Conservation (phyloP, 1,140 invertebrate genomes). For the Heliconius himera region DNA sequence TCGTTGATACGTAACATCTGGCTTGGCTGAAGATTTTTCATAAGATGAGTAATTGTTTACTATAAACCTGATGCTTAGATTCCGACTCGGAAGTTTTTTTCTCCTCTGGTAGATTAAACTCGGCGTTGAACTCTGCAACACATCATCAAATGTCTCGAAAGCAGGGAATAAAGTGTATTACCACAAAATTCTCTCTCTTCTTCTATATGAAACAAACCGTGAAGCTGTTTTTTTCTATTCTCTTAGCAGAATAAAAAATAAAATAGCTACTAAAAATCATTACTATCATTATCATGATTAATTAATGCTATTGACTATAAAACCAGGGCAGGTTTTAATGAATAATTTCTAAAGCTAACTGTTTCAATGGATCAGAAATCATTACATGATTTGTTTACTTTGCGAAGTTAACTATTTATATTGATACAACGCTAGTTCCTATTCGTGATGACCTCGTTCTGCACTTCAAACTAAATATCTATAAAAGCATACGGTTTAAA, state of each 20-base stretch:
- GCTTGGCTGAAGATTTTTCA: not conserved
- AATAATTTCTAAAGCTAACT: not conserved
- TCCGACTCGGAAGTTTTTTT: not conserved
- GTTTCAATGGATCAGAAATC: slow-evolving; percentile 6
- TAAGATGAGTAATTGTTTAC: not conserved
- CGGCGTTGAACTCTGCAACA: no score
- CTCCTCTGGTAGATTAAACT: no score
- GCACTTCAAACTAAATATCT: slow-evolving; percentile 2
- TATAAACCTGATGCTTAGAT: no score
- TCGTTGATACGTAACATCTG: not conserved
- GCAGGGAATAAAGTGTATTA: no score
- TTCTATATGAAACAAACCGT: no score
- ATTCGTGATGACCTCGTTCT: not conserved
- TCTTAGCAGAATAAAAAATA: not conserved
- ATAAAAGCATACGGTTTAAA: not conserved
- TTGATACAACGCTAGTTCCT: slow-evolving; percentile 1
- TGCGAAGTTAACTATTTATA: slow-evolving; percentile 8
- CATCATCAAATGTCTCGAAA: no score
- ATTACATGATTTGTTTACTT: slow-evolving; percentile 13
- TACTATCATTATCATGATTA: not conserved
- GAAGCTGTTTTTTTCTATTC: not conserved
- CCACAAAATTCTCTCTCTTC: no score
- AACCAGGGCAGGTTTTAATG: not conserved
- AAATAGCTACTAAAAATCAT: not conserved
- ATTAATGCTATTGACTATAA: not conserved